phyloP scores from a whole-genome alignment of 1,140 invertebrate species.

The Thaumetopoea pityocampa region DNA sequence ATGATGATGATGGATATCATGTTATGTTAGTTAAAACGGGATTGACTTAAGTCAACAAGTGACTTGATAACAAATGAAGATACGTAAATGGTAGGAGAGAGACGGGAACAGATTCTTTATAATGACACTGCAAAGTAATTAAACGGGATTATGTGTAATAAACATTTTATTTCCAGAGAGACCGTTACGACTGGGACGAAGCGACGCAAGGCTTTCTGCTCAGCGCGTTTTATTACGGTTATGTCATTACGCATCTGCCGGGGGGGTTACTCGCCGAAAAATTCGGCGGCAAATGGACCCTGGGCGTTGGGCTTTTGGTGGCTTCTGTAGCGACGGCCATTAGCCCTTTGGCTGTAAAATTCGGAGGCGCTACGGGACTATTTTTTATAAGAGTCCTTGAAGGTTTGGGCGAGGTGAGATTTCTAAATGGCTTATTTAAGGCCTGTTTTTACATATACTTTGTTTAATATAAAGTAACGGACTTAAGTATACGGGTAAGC shows the following conservation, averaged over 20 bases:
- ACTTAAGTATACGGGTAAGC: too few species aligned
- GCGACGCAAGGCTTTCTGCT: constrained; percentile 78
- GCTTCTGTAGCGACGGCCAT: constrained; percentile 55
- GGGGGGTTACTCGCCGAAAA: constrained; percentile 79
- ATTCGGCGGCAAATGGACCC: constrained; percentile 78
- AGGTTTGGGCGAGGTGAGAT: constrained; percentile 79
- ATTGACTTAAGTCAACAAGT: too few species aligned
- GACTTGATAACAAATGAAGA: too few species aligned
- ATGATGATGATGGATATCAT: too few species aligned
- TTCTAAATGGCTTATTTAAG: neutral
- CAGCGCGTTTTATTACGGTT: constrained; percentile 80
- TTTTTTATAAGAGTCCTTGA: constrained; percentile 80
- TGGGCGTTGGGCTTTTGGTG: constrained; percentile 50
- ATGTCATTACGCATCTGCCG: constrained; percentile 80
- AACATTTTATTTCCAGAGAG: constrained; percentile 37
- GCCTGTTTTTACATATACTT: too few species aligned
- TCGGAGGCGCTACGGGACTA: constrained; percentile 77
- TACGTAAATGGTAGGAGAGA: too few species aligned
- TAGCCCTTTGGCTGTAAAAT: constrained; percentile 47
- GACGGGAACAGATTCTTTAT: too few species aligned
- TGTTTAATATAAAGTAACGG: too few species aligned
- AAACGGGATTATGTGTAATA: constrained; percentile 1
- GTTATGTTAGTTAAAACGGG: too few species aligned
- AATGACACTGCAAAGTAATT: too few species aligned
- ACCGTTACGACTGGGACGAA: constrained; percentile 78